Evolutionary conservation across 2,113 vertebrate genomes (phyloP).

Genomic region (Garra rufa): DNA sequence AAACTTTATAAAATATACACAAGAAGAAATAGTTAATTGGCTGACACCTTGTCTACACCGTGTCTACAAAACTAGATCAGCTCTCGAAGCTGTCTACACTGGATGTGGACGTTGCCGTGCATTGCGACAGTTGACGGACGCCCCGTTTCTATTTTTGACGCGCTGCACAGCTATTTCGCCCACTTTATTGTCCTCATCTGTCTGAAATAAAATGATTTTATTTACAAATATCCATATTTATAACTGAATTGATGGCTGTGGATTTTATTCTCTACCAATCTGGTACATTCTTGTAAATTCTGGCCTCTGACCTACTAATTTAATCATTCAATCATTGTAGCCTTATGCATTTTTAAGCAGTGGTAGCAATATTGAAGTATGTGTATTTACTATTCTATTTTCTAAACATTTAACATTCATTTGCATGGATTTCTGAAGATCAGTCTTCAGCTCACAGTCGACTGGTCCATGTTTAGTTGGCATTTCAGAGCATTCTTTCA

Average conservation of each 20-base stretch:
- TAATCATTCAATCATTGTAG: not conserved
- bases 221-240: constrained; percentile 19
- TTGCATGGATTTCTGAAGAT: not conserved
- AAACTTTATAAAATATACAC: constrained; percentile 27
- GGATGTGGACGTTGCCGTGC: constrained; percentile 10
- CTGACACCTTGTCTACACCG: constrained; percentile 34
- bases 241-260: not conserved
- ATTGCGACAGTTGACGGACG: constrained; percentile 36
- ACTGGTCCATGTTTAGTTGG: not conserved
- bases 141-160: constrained; percentile 26
- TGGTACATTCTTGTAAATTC: not conserved
- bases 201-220: constrained; percentile 23
- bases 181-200: constrained; percentile 9
- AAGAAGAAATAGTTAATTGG: constrained; percentile 34
- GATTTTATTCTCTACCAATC: not conserved
- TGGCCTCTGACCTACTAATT: not conserved
- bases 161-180: not conserved
- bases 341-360: not conserved
- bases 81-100: constrained; percentile 31
- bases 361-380: not conserved
- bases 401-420: not conserved
- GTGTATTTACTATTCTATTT: not conserved
- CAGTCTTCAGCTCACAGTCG: not conserved
- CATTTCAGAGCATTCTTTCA: not conserved
- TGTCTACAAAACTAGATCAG: constrained; percentile 23